Base-by-base conservation (phyloP, 1,140 invertebrate genomes). In the Lepidurus couesii region DNA sequence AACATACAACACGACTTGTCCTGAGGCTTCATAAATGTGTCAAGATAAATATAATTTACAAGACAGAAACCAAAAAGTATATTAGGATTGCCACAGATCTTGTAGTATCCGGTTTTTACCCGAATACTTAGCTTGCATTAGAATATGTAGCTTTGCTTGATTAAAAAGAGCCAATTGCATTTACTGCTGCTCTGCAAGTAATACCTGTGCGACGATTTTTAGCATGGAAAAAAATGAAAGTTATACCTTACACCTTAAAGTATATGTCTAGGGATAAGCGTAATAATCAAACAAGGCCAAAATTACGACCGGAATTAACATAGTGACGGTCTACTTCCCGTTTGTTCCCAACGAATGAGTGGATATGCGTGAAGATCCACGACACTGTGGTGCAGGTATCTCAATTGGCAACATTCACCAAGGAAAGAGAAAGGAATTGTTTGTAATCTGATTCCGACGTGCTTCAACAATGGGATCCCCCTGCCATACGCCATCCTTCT, bases 301-400 rank as follows among this genome's bases (percentile, higher is more conserved):
- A 9, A 21, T 65, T 65, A 65, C 53, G 53, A 65, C 16, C 53
- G 53, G 53, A 65, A 65, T 65, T 65, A 65, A 65, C 53, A 65
- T 65, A n/a, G 53, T 65, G 53, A 65, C 53, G 53, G 53, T 65
- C 53, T 65, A 65, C 16, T 65, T 65, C 53, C 13, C 13, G 16
- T 65, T 65, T 10, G 53, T 65, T 65, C 53, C 53, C n/a, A 65
- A 65, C 16, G 10, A 13, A n/a, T n/a, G 53, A n/a, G 16, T 13
- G 53, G 1, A 65, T 65, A 16, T 65, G 0, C 53, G 53, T 65
- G 53, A 65, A 65, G 53, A 65, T 13, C 5, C 13, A 65, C 53
- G 9, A 4, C 34, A 34, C 34, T 21, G 53, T n/a, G 21, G 53
- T 13, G 4, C n/a, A n/a, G 13, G 9, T 65, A 65, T 16, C 16